Evolutionary conservation across 2,888 invertebrate species (phyloP), one percentile per base, ranked within the genome.

Genomic region (Rhagonycha lutea): DNA sequence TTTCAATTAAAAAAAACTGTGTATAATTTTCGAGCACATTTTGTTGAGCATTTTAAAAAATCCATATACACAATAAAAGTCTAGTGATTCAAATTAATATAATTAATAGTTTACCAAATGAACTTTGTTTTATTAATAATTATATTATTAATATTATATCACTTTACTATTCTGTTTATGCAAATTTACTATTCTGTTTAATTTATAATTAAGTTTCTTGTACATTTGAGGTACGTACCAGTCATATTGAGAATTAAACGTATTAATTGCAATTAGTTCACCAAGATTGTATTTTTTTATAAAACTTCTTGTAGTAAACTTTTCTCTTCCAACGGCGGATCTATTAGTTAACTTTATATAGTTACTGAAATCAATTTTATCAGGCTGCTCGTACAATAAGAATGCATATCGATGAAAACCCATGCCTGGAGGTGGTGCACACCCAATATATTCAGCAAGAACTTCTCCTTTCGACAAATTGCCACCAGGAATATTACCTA

Each of bases 351-450:
- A 47, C n/a, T 47, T 47, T 10, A 79, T 76, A 47, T 78, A 72
- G 62, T 82, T 80, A 61, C 80, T 79, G 61, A 85, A 84, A 11
- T 75, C 74, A 3, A 92, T 77, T 81, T 90, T 90, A 12, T 86
- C 87, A 0, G 89, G 88, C 82, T 95, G 95, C 83, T 94, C 91
- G 87, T 91, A 95, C 11, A 94, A 83, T 69, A 94, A 83, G 85
- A 92, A 93, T 11, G 94, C 90, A 83, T 94, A 95, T n/a, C 94
- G 91, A 87, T 94, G 94, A 14, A 94, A 87, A 11, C 93, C 93
- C 32, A 93, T 92, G 63, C 90, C 92, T 87, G 92, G 90, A 10
- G 94, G 94, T 12, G 94, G 94, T 3, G 93, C 94, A 29, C 91
- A 88, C 14, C 92, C 92, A 67, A 88, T 82, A 32, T 32, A 32